phyloP scores from a whole-genome alignment of 2,888 invertebrate genomes.

The Sipunculus nudus region DNA sequence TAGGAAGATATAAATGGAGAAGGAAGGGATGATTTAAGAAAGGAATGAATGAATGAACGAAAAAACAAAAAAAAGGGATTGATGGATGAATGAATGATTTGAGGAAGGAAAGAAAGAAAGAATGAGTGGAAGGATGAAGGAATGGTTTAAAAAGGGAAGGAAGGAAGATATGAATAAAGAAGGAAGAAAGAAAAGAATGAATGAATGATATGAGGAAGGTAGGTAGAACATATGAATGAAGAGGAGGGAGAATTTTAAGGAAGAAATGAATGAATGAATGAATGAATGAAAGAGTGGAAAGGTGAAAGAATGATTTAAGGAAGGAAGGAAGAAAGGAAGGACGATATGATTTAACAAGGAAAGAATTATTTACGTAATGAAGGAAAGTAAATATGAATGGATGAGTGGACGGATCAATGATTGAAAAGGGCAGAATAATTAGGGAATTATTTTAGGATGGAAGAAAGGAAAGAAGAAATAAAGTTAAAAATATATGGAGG shows the following conservation, averaged over 20 bases:
- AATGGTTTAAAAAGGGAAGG: background rate
- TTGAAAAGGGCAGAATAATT: no score
- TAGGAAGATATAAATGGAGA: no score
- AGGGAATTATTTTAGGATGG: no score
- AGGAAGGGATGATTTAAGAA: background rate
- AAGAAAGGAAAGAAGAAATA: background rate
- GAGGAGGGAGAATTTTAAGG: background rate
- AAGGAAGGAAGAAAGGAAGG: background rate
- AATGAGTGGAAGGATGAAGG: background rate
- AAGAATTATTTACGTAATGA: no score
- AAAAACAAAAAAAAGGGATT: background rate
- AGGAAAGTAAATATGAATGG: no score
- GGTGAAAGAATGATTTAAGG: background rate
- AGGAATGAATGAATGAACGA: background rate
- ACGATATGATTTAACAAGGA: background rate
- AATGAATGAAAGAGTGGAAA: background rate
- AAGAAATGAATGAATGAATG: background rate
- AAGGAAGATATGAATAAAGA: background rate
- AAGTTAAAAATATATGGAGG: background rate
- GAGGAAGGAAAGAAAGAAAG: background rate
- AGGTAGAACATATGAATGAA: background rate
- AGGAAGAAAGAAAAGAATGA: background rate
- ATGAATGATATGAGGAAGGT: background rate
- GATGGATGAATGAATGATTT: background rate
- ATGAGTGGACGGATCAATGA: no score